Base-by-base conservation (phyloP, 1,140 invertebrate genomes). In the Lucilia sericata region DNA sequence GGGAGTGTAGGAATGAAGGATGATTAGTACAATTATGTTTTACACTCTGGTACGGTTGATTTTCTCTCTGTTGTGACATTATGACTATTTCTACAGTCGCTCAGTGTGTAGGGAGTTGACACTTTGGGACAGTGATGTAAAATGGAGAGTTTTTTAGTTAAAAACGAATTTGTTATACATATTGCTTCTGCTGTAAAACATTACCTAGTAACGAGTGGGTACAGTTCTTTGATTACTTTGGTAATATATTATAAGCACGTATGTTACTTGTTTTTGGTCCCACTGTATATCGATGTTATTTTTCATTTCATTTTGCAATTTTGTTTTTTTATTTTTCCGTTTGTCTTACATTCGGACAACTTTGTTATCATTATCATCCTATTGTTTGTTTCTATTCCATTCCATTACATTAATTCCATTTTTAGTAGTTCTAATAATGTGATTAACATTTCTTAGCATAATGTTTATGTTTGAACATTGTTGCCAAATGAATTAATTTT, bases 391-490 rank as follows among this genome's bases (percentile, higher is more conserved):
- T 19, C 19, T 70, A 70, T 17, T 25, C 55, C 14, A 25, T 70
- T 70, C 65, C 65, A 70, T 70, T 70, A 21, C 65, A 70, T 70
- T 70, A 70, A 70, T 70, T 70, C 65, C 21, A 70, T 21, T 25
- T 21, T 70, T 70, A 70, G n/a, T 21, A 70, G n/a, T 70, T 70
- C 65, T 70, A 70, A 70, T 70, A 70, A 21, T 21, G 19, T 70
- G 65, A 70, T 70, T 70, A 70, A 70, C 65, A 70, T 70, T 70
- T 70, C 65, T 70, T 12, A 70, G 19, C 65, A 70, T 70, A 21
- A 70, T 70, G 65, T 70, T 70, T 70, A 19, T 70, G 65, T 70
- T 70, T 25, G 8, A 70, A 70, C n/a, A 70, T 21, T 70, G n/a
- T 21, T 70, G 19, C 65, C 19, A 70, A 70, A 70, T 70, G 21